phyloP scores from a whole-genome alignment of 2,113 vertebrate species.

The Caranx melampygus region DNA sequence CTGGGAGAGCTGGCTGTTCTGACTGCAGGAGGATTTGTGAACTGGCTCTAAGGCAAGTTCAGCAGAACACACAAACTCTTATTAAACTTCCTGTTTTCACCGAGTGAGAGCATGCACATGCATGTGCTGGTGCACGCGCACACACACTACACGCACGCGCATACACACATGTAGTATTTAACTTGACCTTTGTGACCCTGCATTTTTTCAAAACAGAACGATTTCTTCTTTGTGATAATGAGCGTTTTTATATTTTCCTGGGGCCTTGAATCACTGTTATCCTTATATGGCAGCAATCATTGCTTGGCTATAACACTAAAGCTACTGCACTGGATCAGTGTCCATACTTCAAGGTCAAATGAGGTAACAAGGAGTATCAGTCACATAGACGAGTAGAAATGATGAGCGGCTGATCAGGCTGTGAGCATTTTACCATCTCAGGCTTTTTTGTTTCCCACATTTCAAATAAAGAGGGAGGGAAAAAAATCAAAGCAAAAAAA shows the following conservation, averaged over 20 bases:
- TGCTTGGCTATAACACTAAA: constrained; percentile 55
- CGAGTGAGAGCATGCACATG: constrained; percentile 44
- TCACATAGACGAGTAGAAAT: constrained; percentile 13
- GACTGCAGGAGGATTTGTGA: constrained; percentile 71
- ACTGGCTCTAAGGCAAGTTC: constrained; percentile 66
- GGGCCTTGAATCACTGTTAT: constrained; percentile 50
- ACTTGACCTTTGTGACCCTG: neutral
- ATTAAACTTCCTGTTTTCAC: constrained; percentile 83
- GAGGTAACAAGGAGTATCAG: constrained; percentile 38
- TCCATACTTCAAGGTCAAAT: constrained; percentile 70
- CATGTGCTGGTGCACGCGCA: constrained; percentile 53
- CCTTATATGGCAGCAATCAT: constrained; percentile 52
- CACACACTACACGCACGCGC: neutral
- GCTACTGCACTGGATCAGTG: constrained; percentile 28
- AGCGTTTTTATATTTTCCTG: constrained; percentile 6
- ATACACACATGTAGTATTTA: constrained; percentile 10
- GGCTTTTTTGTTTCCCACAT: constrained; percentile 23
- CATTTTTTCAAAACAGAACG: constrained; percentile 24
- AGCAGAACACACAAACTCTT: constrained; percentile 76
- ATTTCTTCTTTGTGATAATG: constrained; percentile 16
- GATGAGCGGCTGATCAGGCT: constrained; percentile 9
- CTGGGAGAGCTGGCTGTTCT: constrained; percentile 66
- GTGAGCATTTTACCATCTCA: neutral
- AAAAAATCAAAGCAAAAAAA: constrained; percentile 9
- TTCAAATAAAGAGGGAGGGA: constrained; percentile 4